Conservation (phyloP, 2,888 invertebrate genomes). For the Troides aeacus region DNA sequence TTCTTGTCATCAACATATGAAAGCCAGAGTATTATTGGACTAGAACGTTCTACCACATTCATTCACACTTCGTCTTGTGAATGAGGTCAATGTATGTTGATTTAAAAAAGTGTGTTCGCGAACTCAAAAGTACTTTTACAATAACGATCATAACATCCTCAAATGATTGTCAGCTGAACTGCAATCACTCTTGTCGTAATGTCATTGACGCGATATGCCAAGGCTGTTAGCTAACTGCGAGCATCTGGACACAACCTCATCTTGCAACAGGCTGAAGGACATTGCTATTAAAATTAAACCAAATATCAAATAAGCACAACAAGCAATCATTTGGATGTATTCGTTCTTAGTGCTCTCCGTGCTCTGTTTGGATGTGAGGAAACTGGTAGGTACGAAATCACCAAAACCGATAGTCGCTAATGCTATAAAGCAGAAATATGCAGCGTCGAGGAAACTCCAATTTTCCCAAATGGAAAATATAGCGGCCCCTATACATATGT, state of each 20-base stretch:
- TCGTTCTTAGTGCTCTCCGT: constrained; percentile 72
- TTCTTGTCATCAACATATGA: too few species aligned
- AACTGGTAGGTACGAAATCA: constrained; percentile 84
- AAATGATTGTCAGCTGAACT: constrained; percentile 70
- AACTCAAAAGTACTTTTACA: constrained; percentile 42
- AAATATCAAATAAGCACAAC: constrained; percentile 88
- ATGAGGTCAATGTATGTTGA: constrained; percentile 31
- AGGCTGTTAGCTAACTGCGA: constrained; percentile 85
- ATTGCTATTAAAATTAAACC: constrained; percentile 91
- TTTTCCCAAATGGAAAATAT: constrained; percentile 90
- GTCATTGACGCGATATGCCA: constrained; percentile 83
- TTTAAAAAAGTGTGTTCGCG: constrained; percentile 2
- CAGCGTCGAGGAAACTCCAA: constrained; percentile 89
- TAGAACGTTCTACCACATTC: too few species aligned
- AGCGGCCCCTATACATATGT: constrained; percentile 87
- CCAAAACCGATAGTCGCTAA: constrained; percentile 91
- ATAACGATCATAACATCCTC: constrained; percentile 77
- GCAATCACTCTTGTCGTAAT: constrained; percentile 75
- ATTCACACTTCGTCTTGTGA: too few species aligned
- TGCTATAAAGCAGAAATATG: constrained; percentile 92
- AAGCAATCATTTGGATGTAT: constrained; percentile 87
- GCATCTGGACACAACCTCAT: constrained; percentile 87
- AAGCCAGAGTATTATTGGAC: too few species aligned
- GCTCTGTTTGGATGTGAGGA: constrained; percentile 66
- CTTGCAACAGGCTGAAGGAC: constrained; percentile 91